phyloP scores from a whole-genome alignment of 2,113 vertebrate species.

The Patagioenas fasciata region DNA sequence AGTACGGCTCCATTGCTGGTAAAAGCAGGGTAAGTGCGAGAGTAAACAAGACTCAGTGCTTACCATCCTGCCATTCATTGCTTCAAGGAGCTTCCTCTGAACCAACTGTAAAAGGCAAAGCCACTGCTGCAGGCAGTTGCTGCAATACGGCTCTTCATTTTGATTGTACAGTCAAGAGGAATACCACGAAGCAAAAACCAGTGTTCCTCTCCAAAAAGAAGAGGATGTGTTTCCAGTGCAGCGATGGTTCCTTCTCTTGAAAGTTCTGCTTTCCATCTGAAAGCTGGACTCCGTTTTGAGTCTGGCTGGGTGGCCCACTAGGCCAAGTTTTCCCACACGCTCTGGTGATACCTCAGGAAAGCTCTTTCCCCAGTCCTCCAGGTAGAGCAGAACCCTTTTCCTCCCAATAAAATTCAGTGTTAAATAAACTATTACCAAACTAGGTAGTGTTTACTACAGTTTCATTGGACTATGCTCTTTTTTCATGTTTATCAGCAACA shows the following conservation, averaged over 20 bases:
- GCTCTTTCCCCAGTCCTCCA: neutral
- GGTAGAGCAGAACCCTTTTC: neutral
- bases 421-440: neutral
- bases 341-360: neutral
- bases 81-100: neutral
- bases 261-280: neutral
- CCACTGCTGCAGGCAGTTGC: neutral
- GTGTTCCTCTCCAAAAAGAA: neutral
- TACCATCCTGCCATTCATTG: neutral
- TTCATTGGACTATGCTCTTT: neutral
- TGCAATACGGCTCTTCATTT: neutral
- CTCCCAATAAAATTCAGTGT: neutral
- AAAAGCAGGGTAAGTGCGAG: neutral
- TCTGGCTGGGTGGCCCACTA: neutral
- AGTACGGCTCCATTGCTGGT: neutral
- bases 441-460: neutral
- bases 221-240: neutral
- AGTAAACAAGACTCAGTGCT: conserved; percentile 4
- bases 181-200: neutral
- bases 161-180: neutral
- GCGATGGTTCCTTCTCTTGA: neutral
- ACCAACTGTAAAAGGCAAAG: neutral
- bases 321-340: neutral
- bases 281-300: neutral
- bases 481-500: neutral